These are phyloP conservation scores for Myripristis murdjan DNA, from an alignment of 2,797 vertebrate genomes.

Conservation along the genomic window DNA sequence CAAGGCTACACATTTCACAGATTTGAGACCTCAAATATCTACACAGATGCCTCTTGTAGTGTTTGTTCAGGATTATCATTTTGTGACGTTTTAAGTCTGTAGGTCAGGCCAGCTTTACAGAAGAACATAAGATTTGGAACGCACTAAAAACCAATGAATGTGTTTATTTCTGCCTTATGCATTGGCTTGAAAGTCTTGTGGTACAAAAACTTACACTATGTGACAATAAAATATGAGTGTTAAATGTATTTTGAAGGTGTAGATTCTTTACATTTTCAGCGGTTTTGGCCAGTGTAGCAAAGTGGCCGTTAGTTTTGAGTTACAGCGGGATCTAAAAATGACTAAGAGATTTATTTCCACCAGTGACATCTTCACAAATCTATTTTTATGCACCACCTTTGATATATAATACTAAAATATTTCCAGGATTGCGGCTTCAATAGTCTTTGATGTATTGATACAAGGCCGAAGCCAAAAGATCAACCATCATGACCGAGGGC, in stretches of 20 bases:
- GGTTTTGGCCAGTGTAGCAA: not conserved
- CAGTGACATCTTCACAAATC: too few relatives aligned
- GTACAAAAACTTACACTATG: not conserved
- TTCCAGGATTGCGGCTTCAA: not conserved
- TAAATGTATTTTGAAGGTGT: not conserved
- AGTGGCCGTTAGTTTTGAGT: not conserved
- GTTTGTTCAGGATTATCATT: conserved; percentile 13
- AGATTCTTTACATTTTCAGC: not conserved
- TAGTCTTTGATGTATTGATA: conserved; percentile 23
- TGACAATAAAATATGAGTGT: not conserved
- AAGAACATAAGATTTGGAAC: not conserved
- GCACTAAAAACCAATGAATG: not conserved
- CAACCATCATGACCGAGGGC: conserved; percentile 29
- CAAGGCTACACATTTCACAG: conserved; percentile 59
- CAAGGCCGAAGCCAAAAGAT: conserved; percentile 31
- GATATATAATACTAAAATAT: conserved; percentile 14
- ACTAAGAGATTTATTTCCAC: not conserved
- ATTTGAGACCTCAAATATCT: conserved; percentile 26
- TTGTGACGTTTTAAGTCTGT: not conserved
- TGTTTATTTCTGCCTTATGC: not conserved
- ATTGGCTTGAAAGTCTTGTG: not conserved
- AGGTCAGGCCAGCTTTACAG: not conserved
- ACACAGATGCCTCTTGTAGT: not conserved
- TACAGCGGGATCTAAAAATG: not conserved
- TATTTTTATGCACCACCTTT: too few relatives aligned